A percentile compares a stretch with the other conserved stretches of the same genome.
phyloP scores from a whole-genome alignment of 1,140 invertebrate species.

The Drosophila orosa region DNA sequence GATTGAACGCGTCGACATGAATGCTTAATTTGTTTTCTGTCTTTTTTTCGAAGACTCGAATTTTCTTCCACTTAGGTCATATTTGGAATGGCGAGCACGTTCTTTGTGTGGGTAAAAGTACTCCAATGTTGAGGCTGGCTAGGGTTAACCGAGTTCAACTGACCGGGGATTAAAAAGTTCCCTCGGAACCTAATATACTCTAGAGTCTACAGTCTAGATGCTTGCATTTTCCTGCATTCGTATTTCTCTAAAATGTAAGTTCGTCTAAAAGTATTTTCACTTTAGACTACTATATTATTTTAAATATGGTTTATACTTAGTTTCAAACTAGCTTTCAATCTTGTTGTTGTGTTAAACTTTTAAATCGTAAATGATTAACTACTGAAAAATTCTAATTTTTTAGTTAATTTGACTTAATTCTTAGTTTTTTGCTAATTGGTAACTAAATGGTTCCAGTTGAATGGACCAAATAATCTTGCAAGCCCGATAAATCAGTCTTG shows the following conservation, averaged over 20 bases:
- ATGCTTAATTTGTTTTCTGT: conserved; percentile 55
- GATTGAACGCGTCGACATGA: conserved; percentile 37
- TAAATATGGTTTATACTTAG: no score
- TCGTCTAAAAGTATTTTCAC: no score
- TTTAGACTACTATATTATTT: not conserved
- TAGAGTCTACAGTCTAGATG: not conserved
- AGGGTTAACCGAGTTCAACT: conserved; percentile 50
- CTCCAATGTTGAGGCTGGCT: conserved; percentile 44
- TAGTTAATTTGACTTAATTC: not conserved
- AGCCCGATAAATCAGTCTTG: not conserved
- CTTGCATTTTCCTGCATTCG: not conserved
- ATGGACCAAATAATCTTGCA: not conserved
- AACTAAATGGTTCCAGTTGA: not conserved
- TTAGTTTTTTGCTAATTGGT: not conserved
- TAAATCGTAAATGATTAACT: not conserved
- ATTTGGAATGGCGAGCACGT: conserved; percentile 60
- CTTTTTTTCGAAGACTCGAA: conserved; percentile 23
- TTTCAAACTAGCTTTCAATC: not conserved
- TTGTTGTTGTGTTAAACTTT: not conserved
- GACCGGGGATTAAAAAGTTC: conserved; percentile 1
- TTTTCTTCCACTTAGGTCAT: conserved; percentile 42
- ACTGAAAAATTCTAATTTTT: not conserved
- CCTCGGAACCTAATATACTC: not conserved
- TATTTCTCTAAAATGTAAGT: not conserved
- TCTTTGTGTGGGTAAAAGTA: conserved; percentile 39